Base-by-base conservation (phyloP, 2,888 invertebrate species). In the Antheraea yamamai region DNA sequence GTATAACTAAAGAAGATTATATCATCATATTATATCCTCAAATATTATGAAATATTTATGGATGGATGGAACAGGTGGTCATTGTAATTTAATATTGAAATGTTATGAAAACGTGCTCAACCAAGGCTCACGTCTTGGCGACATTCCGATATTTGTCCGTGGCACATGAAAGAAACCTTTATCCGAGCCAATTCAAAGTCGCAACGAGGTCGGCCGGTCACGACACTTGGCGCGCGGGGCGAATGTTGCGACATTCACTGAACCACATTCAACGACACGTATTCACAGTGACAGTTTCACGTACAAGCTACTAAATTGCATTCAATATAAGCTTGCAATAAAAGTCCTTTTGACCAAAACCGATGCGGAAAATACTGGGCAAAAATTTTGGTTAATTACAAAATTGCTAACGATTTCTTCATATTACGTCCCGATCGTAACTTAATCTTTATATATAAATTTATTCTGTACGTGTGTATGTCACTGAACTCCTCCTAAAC, bases 191-290 rank as follows among this genome's bases (percentile, higher is more conserved):
- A 79, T 80, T 81, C 80, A 82, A 84, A 85, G 81, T 81, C 82
- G 76, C 77, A 77, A 77, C 84, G 85, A 88, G 88, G 88, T 82
- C 85, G 79, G 73, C 81, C 74, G 74, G 79, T 84, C 85, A 86
- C 84, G 85, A 84, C 79, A 83, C 81, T 66, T 66, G 64, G 26
- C 81, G 76, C 72, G 79, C 72, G 78, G 76, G 76, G 77, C 76
- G 76, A 75, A 52, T 77, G 23, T 84, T 83, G 77, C 79, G 77
- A 78, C 78, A 81, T 73, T 72, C 74, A 66, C 68, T 73, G 71
- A 71, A 75, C 76, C 71, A 76, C 76, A 77, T 75, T 77, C 77
- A 74, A 26, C 35, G 74, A 70, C 70, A 70, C 35, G 70, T 70
- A 70, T 70, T 39, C 68, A 75, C 52, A 58, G 66, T 47, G 73